These are phyloP conservation scores for Pomatorhinus ruficollis DNA, from an alignment of 2,113 vertebrate genomes.

Conservation along the genomic window DNA sequence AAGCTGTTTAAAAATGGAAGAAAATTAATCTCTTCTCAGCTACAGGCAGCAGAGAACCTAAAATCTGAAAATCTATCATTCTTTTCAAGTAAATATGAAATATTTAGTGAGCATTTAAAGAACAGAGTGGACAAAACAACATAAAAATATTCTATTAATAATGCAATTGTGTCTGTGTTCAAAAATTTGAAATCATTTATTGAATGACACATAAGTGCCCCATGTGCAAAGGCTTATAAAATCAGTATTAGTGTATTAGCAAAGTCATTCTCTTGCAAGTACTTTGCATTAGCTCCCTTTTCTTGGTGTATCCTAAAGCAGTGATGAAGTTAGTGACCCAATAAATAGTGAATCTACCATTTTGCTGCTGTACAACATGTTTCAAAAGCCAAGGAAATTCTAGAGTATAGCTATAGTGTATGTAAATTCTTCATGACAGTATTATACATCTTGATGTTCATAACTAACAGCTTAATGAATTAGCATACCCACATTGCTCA, in stretches of 20 bases:
- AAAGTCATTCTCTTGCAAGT: neutral
- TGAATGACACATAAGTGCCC: neutral
- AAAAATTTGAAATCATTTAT: neutral
- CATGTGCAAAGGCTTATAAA: neutral
- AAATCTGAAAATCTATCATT: neutral
- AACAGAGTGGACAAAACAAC: neutral
- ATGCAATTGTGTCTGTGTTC: neutral
- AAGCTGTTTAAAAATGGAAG: neutral
- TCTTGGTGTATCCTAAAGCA: neutral
- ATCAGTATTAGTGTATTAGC: neutral
- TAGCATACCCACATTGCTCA: neutral
- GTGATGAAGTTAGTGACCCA: accelerated
- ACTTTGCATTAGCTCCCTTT: neutral
- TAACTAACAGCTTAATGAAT: neutral
- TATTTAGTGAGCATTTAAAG: neutral
- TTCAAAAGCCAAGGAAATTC: neutral
- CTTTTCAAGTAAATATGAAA: neutral
- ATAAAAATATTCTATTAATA: neutral
- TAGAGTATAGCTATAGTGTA: neutral
- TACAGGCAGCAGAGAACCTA: neutral
- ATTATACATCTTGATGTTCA: neutral
- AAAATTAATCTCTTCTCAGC: neutral
- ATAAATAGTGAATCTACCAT: neutral
- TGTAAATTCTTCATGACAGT: neutral
- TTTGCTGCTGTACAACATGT: neutral